Evolutionary conservation across 2,888 invertebrate genomes (phyloP).

Genomic region (Unio delphinus): DNA sequence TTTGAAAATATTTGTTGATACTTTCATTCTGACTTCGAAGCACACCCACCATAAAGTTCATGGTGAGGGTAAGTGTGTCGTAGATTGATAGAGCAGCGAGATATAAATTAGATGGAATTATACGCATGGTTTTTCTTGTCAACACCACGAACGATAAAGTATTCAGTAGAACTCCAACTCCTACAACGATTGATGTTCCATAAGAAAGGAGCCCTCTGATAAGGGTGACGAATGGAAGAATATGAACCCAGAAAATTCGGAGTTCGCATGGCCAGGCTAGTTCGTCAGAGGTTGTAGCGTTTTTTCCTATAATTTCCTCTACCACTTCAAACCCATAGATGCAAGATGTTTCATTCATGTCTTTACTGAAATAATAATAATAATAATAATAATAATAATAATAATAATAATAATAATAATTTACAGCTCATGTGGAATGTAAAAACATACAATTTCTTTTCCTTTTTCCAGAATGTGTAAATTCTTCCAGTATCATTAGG

Average conservation of each 20-base stretch:
- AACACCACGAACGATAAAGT: slow-evolving; percentile 39
- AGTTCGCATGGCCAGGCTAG: slow-evolving; percentile 51
- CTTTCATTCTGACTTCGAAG: slow-evolving; percentile 42
- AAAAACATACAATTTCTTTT: no score
- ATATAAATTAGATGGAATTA: slow-evolving; percentile 45
- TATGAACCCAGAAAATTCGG: slow-evolving; percentile 35
- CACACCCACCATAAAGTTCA: slow-evolving; percentile 57
- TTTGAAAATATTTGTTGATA: slow-evolving; percentile 44
- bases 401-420: no score
- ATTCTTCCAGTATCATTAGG: no score
- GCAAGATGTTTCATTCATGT: no score
- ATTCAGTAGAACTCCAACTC: slow-evolving; percentile 41
- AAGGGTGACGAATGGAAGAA: slow-evolving; percentile 42
- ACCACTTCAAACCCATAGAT: slow-evolving; percentile 21
- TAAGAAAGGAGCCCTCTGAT: slow-evolving; percentile 46
- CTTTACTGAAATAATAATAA: no score
- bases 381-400: no score
- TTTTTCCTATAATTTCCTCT: slow-evolving; percentile 37
- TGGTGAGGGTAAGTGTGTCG: slow-evolving; percentile 40
- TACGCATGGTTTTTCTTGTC: slow-evolving; percentile 43
- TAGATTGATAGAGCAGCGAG: slow-evolving; percentile 48
- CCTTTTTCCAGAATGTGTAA: no score
- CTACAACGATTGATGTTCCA: slow-evolving; percentile 43
- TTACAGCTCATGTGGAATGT: no score
- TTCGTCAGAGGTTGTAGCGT: slow-evolving; percentile 36